Evolutionary conservation across 2,113 vertebrate genomes (phyloP).

Genomic region (Onychostruthus taczanowskii): DNA sequence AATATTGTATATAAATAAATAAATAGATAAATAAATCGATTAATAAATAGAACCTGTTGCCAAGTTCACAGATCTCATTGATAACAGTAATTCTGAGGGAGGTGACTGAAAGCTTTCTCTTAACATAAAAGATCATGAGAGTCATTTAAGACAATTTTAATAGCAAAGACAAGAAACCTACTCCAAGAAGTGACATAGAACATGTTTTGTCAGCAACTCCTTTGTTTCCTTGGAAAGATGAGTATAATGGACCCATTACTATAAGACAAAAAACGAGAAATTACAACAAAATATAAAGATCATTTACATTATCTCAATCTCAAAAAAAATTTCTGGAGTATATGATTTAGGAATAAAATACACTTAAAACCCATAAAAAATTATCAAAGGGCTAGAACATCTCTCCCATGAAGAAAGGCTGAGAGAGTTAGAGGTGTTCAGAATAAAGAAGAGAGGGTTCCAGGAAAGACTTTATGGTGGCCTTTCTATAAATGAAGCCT

Average conservation of each 20-base stretch:
- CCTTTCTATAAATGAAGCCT: neutral
- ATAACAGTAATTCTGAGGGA: neutral
- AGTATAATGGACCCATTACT: neutral
- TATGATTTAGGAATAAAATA: neutral
- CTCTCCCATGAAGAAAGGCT: neutral
- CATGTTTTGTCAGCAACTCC: neutral
- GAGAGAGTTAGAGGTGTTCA: neutral
- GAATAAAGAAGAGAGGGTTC: neutral
- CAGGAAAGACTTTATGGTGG: accelerated
- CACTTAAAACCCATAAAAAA: neutral
- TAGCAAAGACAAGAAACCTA: neutral
- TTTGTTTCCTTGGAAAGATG: neutral
- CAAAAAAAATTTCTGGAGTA: neutral
- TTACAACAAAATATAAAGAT: neutral
- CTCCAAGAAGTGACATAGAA: neutral
- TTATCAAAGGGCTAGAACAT: neutral
- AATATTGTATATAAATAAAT: neutral
- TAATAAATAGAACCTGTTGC: neutral
- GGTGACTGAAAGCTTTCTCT: neutral
- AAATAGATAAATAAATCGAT: neutral
- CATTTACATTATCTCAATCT: neutral
- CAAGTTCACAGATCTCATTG: neutral
- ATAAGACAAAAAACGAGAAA: neutral
- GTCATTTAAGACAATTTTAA: neutral
- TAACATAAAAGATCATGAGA: neutral